Conservation (phyloP, 2,797 vertebrate genomes). For the Pangasius sanitwongsei region DNA sequence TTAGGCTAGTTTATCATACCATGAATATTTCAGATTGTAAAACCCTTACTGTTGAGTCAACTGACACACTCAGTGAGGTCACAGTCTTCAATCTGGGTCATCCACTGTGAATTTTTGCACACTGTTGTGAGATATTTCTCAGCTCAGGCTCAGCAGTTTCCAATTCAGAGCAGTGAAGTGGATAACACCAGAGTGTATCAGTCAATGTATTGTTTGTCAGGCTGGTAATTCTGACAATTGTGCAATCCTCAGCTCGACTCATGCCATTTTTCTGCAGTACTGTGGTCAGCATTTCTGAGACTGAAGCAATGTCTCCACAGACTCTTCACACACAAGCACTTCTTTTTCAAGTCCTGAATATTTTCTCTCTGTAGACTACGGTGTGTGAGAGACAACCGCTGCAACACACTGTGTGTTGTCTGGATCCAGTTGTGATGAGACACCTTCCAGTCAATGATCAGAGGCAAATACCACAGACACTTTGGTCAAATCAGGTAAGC, state of each 20-base stretch:
- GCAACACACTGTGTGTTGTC: not conserved
- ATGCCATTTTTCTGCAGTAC: not conserved
- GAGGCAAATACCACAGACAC: not conserved
- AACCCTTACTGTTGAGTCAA: not conserved
- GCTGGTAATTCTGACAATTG: not conserved
- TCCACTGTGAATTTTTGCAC: not conserved
- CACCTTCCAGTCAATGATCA: not conserved
- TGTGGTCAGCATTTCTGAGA: not conserved
- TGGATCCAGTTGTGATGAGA: not conserved
- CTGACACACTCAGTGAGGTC: not conserved
- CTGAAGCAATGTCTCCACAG: not conserved
- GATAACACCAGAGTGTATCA: not conserved
- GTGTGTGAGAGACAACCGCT: not conserved
- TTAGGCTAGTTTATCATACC: not conserved
- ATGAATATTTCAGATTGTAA: not conserved
- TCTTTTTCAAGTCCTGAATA: not conserved
- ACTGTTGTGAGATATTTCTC: not conserved
- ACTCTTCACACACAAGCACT: not conserved
- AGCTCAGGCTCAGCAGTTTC: conserved; percentile 4
- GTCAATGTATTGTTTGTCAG: not conserved
- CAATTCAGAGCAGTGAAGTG: not conserved
- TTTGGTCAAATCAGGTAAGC: not conserved
- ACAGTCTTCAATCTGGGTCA: conserved; percentile 14
- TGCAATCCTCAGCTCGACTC: not conserved
- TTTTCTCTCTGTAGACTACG: too few species aligned